These are phyloP conservation scores for Romanomermis culicivorax DNA, from an alignment of 2,888 invertebrate genomes.

Conservation along the genomic window DNA sequence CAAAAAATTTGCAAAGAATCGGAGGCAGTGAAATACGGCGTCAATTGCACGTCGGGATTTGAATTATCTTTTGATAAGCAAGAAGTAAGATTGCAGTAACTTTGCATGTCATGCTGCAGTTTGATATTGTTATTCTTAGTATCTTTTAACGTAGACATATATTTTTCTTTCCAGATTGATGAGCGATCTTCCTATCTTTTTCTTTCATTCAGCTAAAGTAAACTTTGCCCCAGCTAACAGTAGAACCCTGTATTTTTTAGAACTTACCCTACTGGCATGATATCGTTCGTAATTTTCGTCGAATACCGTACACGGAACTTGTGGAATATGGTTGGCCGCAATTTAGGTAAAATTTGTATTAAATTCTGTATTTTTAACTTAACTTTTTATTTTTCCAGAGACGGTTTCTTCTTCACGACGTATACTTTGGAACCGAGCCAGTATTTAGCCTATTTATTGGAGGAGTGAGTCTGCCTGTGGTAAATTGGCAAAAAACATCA, in stretches of 20 bases:
- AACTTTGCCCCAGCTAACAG: not conserved
- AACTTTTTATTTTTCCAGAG: not conserved
- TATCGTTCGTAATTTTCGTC: not conserved
- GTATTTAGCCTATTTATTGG: not conserved
- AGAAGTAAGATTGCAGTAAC: no score
- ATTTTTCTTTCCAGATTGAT: not conserved
- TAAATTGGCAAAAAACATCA: no score
- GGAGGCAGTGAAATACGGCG: conserved; percentile 1
- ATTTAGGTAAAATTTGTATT: not conserved
- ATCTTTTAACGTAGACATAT: not conserved
- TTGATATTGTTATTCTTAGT: not conserved
- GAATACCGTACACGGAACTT: not conserved
- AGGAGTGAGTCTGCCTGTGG: not conserved
- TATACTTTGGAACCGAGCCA: not conserved
- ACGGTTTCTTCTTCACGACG: conserved; percentile 6
- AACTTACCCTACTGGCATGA: not conserved
- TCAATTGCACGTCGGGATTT: conserved; percentile 2
- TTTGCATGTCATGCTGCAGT: not conserved
- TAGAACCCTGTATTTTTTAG: not conserved
- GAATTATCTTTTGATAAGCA: conserved; percentile 1
- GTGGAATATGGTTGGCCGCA: not conserved
- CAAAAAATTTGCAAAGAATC: not conserved
- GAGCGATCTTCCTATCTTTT: not conserved
- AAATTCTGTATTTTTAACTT: not conserved
- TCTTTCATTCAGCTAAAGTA: no score